Percentiles rank a stretch among this genome's conserved stretches.
Conservation (phyloP, 2,797 vertebrate genomes). For the Pipistrellus pipistrellus region DNA sequence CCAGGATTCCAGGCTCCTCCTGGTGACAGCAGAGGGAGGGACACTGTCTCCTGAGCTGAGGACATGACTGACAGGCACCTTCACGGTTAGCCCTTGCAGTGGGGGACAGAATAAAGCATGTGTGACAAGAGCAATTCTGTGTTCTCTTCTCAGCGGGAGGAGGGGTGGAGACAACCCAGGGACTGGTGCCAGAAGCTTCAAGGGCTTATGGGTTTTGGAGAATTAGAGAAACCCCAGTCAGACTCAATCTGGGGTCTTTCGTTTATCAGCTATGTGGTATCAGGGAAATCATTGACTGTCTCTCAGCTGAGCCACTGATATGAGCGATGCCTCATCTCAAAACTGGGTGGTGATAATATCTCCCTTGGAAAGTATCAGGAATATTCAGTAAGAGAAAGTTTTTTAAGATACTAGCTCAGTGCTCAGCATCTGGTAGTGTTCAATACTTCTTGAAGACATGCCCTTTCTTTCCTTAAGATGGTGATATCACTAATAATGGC, state of each 20-base stretch:
- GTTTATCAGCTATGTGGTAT: neutral
- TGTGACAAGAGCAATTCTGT: neutral
- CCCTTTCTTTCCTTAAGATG: neutral
- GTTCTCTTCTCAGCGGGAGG: neutral
- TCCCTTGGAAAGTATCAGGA: neutral
- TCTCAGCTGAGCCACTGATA: neutral
- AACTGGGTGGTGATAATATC: neutral
- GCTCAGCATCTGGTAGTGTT: neutral
- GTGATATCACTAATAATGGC: neutral
- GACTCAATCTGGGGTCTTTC: neutral
- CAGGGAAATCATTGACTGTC: neutral
- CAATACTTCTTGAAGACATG: neutral
- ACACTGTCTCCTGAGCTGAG: neutral
- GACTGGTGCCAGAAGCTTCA: rapidly evolving
- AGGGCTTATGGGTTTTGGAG: neutral
- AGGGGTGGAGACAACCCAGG: neutral
- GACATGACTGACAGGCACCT: neutral
- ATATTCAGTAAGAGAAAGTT: neutral
- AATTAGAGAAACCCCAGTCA: neutral
- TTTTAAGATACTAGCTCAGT: neutral
- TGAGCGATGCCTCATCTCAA: neutral
- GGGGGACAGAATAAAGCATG: neutral
- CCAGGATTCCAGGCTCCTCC: neutral
- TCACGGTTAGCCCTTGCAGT: neutral
- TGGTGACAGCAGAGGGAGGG: neutral